Conservation (phyloP, 2,888 invertebrate species). For the Phlogophora meticulosa region DNA sequence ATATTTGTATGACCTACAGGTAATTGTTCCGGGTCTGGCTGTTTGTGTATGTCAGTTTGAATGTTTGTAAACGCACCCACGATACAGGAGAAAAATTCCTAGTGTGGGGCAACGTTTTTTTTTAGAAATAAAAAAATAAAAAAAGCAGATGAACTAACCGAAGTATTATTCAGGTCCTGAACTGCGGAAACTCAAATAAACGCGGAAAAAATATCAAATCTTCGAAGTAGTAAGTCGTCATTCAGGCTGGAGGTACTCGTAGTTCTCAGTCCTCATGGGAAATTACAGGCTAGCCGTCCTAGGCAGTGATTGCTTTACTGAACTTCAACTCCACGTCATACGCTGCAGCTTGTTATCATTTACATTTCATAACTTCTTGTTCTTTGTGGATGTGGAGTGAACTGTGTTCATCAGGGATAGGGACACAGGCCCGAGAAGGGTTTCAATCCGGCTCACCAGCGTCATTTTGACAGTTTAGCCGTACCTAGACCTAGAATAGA, state of each 20-base stretch:
- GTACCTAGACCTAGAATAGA: too few relatives aligned
- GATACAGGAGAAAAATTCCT: too few relatives aligned
- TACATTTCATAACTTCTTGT: constrained; percentile 40
- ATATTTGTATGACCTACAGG: too few relatives aligned
- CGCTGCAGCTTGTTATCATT: constrained; percentile 31
- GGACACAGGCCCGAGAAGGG: too few relatives aligned
- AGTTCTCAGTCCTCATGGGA: constrained; percentile 51
- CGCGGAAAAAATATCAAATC: constrained; percentile 34
- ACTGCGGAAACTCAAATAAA: neutral
- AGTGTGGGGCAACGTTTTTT: too few relatives aligned
- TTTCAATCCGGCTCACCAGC: too few relatives aligned
- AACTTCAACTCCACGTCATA: constrained; percentile 46
- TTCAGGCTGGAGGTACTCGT: constrained; percentile 39
- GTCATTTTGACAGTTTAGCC: too few relatives aligned
- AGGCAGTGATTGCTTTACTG: constrained; percentile 55
- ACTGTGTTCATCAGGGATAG: neutral
- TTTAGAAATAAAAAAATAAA: too few relatives aligned
- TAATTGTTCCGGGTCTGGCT: too few relatives aligned
- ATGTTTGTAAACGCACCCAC: too few relatives aligned
- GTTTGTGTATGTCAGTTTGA: too few relatives aligned
- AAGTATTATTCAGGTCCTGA: neutral
- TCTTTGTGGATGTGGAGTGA: constrained; percentile 4
- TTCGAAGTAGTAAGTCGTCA: constrained; percentile 39
- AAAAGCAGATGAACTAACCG: neutral
- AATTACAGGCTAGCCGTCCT: constrained; percentile 52